A percentile compares a stretch with the other conserved stretches of the same genome.
These are phyloP conservation scores for Tineola bisselliella DNA, from an alignment of 2,888 invertebrate species.

Conservation along the genomic window DNA sequence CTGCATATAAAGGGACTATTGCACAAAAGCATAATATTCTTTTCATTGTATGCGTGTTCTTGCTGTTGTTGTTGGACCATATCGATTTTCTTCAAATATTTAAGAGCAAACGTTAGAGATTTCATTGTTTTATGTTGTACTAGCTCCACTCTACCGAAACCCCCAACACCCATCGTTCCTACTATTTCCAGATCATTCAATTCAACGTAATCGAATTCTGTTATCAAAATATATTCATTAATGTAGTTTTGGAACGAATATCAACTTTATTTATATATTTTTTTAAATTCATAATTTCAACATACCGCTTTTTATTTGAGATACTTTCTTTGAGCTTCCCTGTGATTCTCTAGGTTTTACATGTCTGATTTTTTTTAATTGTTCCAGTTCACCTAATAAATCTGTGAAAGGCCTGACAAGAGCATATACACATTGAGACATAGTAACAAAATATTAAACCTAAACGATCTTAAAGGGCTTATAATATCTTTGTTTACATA, in stretches of 20 bases:
- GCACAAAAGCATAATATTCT: conserved; percentile 83
- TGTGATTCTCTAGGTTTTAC: conserved; percentile 42
- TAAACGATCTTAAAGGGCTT: conserved; percentile 28
- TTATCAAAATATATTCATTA: conserved; percentile 14
- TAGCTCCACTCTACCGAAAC: conserved; percentile 89
- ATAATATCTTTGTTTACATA: conserved; percentile 29
- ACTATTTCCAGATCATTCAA: conserved; percentile 82
- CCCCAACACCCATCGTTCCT: conserved; percentile 91
- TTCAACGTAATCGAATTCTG: conserved; percentile 74
- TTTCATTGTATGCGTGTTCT: conserved; percentile 89
- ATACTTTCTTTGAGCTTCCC: conserved; percentile 34
- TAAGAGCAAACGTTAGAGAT: conserved; percentile 78
- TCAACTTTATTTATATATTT: background rate
- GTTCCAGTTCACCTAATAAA: conserved; percentile 82
- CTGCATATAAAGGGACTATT: conserved; percentile 83
- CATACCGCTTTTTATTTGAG: conserved; percentile 51
- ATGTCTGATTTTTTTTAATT: conserved; percentile 59
- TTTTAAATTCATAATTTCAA: background rate
- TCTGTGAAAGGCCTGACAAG: conserved; percentile 81
- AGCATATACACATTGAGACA: no score
- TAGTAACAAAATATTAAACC: no score
- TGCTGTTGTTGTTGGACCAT: conserved; percentile 90
- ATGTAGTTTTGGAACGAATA: no score
- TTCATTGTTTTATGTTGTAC: conserved; percentile 69
- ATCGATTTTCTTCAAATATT: conserved; percentile 89